Conservation (phyloP, 2,113 vertebrate species). For the Rhynchomys soricoides region DNA sequence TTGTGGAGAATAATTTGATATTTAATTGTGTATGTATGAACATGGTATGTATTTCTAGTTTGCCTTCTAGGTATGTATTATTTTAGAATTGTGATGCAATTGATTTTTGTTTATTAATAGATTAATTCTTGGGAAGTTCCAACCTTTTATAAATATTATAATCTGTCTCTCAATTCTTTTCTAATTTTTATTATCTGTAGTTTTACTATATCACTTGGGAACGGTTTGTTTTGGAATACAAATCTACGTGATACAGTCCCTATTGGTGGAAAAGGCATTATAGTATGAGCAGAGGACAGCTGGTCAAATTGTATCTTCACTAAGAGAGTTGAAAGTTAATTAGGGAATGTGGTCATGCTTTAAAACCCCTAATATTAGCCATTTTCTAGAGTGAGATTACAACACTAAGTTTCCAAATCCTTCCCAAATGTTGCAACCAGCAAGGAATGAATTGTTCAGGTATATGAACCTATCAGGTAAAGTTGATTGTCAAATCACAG, state of each 20-base stretch:
- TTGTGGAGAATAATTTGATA: neutral
- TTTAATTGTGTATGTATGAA: neutral
- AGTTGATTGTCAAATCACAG: neutral
- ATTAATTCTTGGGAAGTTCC: neutral
- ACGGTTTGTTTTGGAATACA: neutral
- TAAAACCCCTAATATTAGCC: neutral
- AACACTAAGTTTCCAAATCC: neutral
- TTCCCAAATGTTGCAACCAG: neutral
- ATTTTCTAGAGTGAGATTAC: neutral
- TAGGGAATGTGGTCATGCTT: neutral
- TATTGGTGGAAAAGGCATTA: neutral
- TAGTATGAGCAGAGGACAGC: neutral
- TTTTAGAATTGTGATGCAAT: neutral
- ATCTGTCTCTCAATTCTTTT: neutral
- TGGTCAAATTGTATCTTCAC: neutral
- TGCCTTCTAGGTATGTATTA: neutral
- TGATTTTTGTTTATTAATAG: neutral
- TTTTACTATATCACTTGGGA: no score
- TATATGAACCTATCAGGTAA: neutral
- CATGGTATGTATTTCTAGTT: neutral
- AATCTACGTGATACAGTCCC: neutral
- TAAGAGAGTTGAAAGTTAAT: no score
- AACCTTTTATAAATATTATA: neutral
- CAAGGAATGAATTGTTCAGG: neutral
- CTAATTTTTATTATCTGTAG: neutral